A percentile compares a stretch with the other conserved stretches of the same genome.
These are phyloP conservation scores for Petrocephalus sullivani DNA, from an alignment of 2,797 vertebrate species.

Conservation along the genomic window DNA sequence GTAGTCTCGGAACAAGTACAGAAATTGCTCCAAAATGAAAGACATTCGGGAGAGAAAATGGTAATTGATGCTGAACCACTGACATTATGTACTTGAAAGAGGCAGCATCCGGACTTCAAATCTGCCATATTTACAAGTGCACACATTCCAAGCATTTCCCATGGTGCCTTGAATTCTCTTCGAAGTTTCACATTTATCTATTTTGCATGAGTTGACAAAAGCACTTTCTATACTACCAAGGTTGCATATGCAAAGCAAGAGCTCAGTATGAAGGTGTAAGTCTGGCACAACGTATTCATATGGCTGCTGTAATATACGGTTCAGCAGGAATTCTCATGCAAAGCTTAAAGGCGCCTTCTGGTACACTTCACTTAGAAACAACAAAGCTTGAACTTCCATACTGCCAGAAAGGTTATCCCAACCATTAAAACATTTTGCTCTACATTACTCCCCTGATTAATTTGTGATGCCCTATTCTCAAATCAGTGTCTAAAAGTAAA, in stretches of 20 bases:
- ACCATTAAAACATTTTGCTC: background rate
- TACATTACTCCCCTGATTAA: background rate
- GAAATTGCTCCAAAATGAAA: background rate
- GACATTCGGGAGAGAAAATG: background rate
- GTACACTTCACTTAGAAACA: background rate
- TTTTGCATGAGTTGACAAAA: background rate
- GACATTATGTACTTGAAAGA: background rate
- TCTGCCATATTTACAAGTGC: background rate
- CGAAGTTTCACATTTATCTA: background rate
- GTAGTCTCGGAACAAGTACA: background rate
- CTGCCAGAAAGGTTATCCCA: background rate
- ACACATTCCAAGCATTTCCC: background rate
- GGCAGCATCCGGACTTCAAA: background rate
- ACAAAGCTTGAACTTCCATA: background rate
- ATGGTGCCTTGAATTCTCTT: background rate
- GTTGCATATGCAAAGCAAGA: background rate
- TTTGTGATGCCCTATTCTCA: background rate
- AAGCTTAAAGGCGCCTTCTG: background rate
- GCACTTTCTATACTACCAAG: background rate
- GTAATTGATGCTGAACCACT: background rate
- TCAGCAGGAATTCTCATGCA: background rate
- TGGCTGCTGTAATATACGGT: background rate
- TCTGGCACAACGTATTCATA: background rate
- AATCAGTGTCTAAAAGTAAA: background rate
- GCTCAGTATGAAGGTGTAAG: background rate